These are phyloP conservation scores for Microplitis demolitor DNA, from an alignment of 1,140 invertebrate species.

Conservation along the genomic window DNA sequence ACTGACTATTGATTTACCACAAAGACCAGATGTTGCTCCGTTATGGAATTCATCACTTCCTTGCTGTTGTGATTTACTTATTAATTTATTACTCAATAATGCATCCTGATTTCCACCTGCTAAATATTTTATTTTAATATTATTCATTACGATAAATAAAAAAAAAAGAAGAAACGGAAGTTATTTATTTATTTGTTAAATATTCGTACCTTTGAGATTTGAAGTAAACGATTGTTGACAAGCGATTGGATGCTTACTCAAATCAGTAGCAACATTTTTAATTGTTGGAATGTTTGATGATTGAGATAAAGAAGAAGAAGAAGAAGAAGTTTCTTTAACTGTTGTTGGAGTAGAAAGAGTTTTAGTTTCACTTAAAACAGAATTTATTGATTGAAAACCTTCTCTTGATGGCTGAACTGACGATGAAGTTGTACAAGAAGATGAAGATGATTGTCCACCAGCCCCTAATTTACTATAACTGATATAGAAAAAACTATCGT, in stretches of 20 bases:
- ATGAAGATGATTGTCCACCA: conserved; percentile 6
- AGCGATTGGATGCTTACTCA: conserved; percentile 69
- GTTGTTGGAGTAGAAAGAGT: too few species aligned
- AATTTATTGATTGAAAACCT: conserved; percentile 45
- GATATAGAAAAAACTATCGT: conserved; percentile 74
- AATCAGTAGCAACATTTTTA: conserved; percentile 53
- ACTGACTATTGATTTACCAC: conserved; percentile 72
- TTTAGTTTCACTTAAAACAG: conserved; percentile 38
- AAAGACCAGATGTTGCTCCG: conserved; percentile 68
- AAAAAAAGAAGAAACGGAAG: neutral
- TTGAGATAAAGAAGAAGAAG: neutral
- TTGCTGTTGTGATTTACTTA: conserved; percentile 66
- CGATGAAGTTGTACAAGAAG: neutral
- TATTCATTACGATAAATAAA: too few species aligned
- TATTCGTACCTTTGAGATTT: neutral
- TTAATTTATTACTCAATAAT: conserved; percentile 4
- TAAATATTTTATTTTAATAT: neutral
- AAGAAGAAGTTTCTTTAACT: too few species aligned
- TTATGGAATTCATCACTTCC: conserved; percentile 71
- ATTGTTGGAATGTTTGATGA: conserved; percentile 28
- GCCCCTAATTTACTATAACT: conserved; percentile 60
- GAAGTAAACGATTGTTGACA: conserved; percentile 58
- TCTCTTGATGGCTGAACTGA: conserved; percentile 22
- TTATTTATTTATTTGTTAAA: neutral
- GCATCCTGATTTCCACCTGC: neutral